Evolutionary conservation across 2,113 vertebrate species (phyloP), one percentile per base, ranked within the genome.

Genomic region (Okapia johnstoni): DNA sequence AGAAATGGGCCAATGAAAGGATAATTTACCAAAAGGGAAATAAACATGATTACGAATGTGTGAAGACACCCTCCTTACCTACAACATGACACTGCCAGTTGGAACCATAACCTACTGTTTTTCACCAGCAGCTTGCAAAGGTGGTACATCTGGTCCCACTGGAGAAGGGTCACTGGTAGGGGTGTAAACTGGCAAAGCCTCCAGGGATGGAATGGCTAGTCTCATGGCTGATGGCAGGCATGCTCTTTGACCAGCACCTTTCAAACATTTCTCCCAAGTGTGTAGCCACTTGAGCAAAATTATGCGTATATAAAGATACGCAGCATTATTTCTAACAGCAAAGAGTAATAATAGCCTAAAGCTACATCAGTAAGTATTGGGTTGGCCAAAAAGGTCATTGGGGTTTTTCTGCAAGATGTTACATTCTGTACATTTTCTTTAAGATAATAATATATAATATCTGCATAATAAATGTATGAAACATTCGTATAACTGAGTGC

Each of bases 71-170:
- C 86, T 63, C 86, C n/a, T 30, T 28, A 21, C n/a, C 25, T 25
- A 14, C 15, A 5, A 40, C 1, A 0, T 19, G 50, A 30, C 63
- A 1, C 1, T 33, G 4, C 87, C 2, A 0, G 30, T 19, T 48
- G 43, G 28, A 60, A 46, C 43, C 30, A 15, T 0, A 2, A 48
- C 28, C 43, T 33, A 3, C 2, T n/a, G 30, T 14, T 16, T 86
- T n/a, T 36, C 19, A 55, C 36, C 66, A 30, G 19, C 6, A 19
- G 30, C 21, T 40, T 40, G 52, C 17, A 33, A 15, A 89, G 26
- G 14, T 2, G 12, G 26, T 6, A 4, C 36, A 21, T 33, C 21
- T 0, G 7, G 4, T 21, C 36, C 13, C 88, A 1, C 17, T 28
- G 36, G 28, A 40, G 66, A 15, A 33, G 36, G 88, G 36, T 33